Evolutionary conservation across 2,888 invertebrate species (phyloP).

Genomic region (Stenotaenia linearis): DNA sequence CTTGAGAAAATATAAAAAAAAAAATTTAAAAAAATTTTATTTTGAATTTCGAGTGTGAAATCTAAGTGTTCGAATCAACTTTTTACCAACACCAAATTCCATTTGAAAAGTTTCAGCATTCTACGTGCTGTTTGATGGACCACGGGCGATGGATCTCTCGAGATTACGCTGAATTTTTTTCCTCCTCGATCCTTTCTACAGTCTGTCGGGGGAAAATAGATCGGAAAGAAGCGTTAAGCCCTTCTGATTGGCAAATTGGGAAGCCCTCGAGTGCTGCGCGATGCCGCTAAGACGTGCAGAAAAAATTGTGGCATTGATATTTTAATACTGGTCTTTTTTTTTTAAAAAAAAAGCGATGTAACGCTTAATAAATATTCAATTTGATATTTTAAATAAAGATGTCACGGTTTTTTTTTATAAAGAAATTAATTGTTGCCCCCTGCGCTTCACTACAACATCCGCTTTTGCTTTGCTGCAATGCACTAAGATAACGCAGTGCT

Average conservation of each 20-base stretch:
- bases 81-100: not conserved
- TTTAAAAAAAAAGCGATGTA: too few species aligned
- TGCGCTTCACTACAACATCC: too few species aligned
- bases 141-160: slow-evolving; percentile 14
- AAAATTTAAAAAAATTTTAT: not conserved
- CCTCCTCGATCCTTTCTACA: not conserved
- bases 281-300: not conserved
- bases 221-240: slow-evolving; percentile 17
- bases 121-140: slow-evolving; percentile 5
- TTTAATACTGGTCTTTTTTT: not conserved
- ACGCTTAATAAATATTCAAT: too few species aligned
- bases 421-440: too few species aligned
- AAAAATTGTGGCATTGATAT: not conserved
- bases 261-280: not conserved
- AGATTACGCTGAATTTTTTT: not conserved
- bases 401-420: too few species aligned
- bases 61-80: not conserved
- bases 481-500: too few species aligned
- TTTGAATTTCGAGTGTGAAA: too few species aligned
- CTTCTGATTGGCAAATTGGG: slow-evolving; percentile 17
- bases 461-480: too few species aligned
- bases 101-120: not conserved
- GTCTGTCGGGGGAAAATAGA: slow-evolving; percentile 2
- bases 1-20: not conserved
- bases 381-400: too few species aligned